phyloP scores from a whole-genome alignment of 2,888 invertebrate genomes.

The Apoda limacodes region DNA sequence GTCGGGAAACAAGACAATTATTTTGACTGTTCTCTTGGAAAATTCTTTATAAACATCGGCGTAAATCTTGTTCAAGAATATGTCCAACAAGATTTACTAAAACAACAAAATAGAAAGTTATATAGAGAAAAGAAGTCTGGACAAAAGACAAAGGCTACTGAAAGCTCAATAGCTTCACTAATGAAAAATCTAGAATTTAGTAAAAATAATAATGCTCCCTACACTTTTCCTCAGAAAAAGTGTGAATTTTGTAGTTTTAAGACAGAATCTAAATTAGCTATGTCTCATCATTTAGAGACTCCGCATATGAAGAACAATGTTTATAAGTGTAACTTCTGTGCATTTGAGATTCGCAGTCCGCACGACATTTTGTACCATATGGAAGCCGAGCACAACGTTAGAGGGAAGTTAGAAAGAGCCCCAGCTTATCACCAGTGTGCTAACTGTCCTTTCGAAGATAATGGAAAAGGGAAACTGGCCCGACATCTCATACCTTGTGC shows the following conservation, averaged over 20 bases:
- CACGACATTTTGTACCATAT: slow-evolving; percentile 92
- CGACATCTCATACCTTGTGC: slow-evolving; percentile 89
- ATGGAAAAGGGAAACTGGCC: slow-evolving; percentile 90
- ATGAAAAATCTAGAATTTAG: slow-evolving; percentile 88
- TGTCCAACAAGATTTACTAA: slow-evolving; percentile 91
- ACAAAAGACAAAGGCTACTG: slow-evolving; percentile 74
- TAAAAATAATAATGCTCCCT: slow-evolving; percentile 87
- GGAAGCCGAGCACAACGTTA: slow-evolving; percentile 88
- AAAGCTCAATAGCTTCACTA: slow-evolving; percentile 83
- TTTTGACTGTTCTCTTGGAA: slow-evolving; percentile 88
- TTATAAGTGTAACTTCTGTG: slow-evolving; percentile 88
- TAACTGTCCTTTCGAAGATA: slow-evolving; percentile 94
- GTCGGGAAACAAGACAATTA: slow-evolving; percentile 74
- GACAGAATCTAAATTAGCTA: slow-evolving; percentile 84
- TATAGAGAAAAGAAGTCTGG: slow-evolving; percentile 75
- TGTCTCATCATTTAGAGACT: slow-evolving; percentile 90
- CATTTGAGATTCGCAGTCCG: slow-evolving; percentile 83
- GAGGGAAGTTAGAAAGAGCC: slow-evolving; percentile 86
- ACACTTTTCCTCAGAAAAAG: slow-evolving; percentile 79
- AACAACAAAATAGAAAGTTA: slow-evolving; percentile 87
- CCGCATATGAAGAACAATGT: slow-evolving; percentile 91
- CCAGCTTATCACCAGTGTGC: slow-evolving; percentile 92
- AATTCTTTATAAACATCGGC: slow-evolving; percentile 93
- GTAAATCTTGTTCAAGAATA: slow-evolving; percentile 91
- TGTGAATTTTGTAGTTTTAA: slow-evolving; percentile 92